A percentile compares a stretch with the other conserved stretches of the same genome.
These are phyloP conservation scores for Neolamprologus sp. DNA, from an alignment of 2,113 vertebrate genomes.

Conservation along the genomic window DNA sequence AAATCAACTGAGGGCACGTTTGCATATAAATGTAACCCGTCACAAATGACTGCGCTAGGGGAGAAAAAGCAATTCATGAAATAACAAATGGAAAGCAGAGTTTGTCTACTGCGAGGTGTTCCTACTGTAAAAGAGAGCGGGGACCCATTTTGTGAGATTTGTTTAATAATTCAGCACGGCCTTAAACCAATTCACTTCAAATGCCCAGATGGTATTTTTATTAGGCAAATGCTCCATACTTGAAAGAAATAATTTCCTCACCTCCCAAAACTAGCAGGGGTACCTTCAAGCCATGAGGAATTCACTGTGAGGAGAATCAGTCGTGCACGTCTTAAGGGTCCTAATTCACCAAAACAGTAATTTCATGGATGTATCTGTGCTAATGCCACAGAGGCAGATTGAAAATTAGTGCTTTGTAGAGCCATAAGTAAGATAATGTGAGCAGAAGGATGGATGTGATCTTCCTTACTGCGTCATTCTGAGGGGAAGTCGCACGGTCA, in stretches of 20 bases:
- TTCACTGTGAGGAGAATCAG: conserved; percentile 16
- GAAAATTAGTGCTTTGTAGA: background rate
- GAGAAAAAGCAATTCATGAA: background rate
- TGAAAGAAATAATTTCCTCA: conserved; percentile 55
- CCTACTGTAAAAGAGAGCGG: conserved; percentile 24
- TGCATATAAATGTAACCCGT: background rate
- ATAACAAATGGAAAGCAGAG: background rate
- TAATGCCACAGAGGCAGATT: background rate
- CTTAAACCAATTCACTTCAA: conserved; percentile 61
- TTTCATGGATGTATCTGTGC: conserved; percentile 30
- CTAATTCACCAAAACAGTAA: conserved; percentile 36
- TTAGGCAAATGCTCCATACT: conserved; percentile 54
- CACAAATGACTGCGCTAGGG: background rate
- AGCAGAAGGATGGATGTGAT: background rate
- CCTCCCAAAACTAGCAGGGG: conserved; percentile 21
- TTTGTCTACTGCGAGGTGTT: background rate
- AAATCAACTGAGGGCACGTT: background rate
- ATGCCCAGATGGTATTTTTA: conserved; percentile 67
- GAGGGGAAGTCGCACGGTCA: background rate
- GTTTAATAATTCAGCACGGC: conserved; percentile 63
- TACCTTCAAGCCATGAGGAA: conserved; percentile 17
- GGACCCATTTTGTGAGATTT: conserved; percentile 49
- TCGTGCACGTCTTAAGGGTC: background rate
- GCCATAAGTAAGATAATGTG: background rate
- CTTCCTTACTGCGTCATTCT: background rate